A percentile compares a stretch with the other conserved stretches of the same genome.
Conservation (phyloP, 2,797 vertebrate species). For the Darevskia nairensis region DNA sequence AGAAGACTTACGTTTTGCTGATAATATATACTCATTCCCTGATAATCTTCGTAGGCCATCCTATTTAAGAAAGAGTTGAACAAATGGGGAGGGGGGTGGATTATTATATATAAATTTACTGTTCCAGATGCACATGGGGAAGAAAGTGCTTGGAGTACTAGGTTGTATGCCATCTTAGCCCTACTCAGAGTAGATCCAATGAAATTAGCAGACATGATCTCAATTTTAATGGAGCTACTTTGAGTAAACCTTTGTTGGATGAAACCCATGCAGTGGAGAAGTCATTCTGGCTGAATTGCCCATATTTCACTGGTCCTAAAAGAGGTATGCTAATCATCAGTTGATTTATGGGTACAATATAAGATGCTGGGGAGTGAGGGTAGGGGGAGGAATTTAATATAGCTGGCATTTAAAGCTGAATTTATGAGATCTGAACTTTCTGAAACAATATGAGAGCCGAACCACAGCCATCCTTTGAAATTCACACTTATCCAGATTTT, state of each 20-base stretch:
- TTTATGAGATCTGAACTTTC: no score
- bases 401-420: no score
- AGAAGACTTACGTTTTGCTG: slow-evolving; percentile 90
- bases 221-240: no score
- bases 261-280: not conserved
- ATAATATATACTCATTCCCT: slow-evolving; percentile 92
- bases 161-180: no score
- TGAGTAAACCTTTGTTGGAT: no score
- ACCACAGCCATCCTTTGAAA: no score
- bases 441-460: no score
- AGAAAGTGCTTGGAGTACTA: no score
- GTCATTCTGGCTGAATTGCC: not conserved
- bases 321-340: not conserved
- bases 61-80: slow-evolving; percentile 76
- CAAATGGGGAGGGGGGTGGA: not conserved
- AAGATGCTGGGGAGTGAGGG: not conserved
- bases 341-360: not conserved
- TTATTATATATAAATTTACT: not conserved
- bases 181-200: no score
- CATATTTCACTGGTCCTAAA: not conserved
- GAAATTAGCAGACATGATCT: no score
- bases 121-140: not conserved
- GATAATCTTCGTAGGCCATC: slow-evolving; percentile 94
- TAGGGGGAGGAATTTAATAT: no score
- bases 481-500: no score